These are phyloP conservation scores for Galemys pyrenaicus DNA, from an alignment of 2,113 vertebrate genomes.

Conservation along the genomic window DNA sequence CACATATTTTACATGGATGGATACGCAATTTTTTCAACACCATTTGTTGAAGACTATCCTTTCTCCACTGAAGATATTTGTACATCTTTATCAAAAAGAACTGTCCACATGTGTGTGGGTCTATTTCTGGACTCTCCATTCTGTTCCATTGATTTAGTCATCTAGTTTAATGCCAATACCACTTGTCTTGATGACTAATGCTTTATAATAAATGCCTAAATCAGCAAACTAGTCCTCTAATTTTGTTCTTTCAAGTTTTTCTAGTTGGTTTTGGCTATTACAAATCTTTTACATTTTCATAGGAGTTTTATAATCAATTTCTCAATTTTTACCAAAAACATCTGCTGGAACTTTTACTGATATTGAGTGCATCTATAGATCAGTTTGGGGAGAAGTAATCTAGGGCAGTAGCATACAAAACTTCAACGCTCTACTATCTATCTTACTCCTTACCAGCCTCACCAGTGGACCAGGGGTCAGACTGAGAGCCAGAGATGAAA, in stretches of 20 bases:
- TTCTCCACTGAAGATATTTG: background rate
- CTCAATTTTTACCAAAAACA: background rate
- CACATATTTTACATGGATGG: background rate
- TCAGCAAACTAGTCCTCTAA: background rate
- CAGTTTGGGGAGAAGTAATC: background rate
- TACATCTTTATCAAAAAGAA: background rate
- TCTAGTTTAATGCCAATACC: background rate
- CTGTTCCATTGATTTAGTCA: background rate
- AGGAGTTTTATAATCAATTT: background rate
- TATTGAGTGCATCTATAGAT: background rate
- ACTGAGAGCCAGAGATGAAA: background rate
- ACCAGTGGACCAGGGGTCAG: too few relatives aligned
- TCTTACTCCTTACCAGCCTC: background rate
- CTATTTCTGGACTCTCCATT: background rate
- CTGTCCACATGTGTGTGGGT: background rate
- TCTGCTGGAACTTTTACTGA: background rate
- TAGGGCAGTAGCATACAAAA: background rate
- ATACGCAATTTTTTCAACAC: background rate
- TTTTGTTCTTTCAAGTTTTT: background rate
- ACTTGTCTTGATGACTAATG: background rate
- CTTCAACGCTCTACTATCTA: background rate
- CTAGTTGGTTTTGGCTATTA: background rate
- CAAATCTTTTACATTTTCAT: background rate
- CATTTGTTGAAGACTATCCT: background rate
- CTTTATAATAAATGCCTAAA: background rate